Evolutionary conservation across 1,140 invertebrate species (phyloP), one percentile per base, ranked within the genome.

Genomic region (Vanessa tameamea): DNA sequence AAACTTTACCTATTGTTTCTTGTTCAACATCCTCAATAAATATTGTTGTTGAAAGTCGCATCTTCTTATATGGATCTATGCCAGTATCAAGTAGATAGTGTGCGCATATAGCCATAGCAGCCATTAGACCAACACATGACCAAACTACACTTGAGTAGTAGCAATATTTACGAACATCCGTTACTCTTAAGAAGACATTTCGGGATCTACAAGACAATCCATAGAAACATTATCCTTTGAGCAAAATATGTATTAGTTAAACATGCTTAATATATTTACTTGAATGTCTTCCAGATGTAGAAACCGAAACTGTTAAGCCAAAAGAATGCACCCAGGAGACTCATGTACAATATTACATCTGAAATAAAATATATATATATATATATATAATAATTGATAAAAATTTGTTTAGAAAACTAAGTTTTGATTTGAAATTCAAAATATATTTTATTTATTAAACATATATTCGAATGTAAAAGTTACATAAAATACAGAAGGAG

Each of bases 221-320:
- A 12, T 65, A 69, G 23, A 75, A 57, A 55, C 14, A 26, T 77
- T 57, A 74, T 65, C 16, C 14, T 47, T 20, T 64, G 37, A 47
- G n/a, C 43, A 26, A 14, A 57, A 57, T 59, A 1, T 0, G 3
- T n/a, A 5, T 14, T 51, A 15, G 3, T 5, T 51, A 16, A 47
- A 20, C 20, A 47, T 47, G 15, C 7, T 47, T 20, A 67, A 55
- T 55, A 77, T 68, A 87, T 90, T 90, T 93, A 95, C 95, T 94
- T 95, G 79, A 97, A 97, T 1, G 96, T 97, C 86, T 96, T 97
- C 96, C 96, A 97, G 57, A 97, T 96, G 84, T 97, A 97, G 87
- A 96, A 97, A 55, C 96, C 96, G 67, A 97, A 94, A 79, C 96
- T 96, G 79, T 96, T 97, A 0, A 97, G 89, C 97, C 97, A 97